Percentiles rank a stretch among this genome's conserved stretches.
phyloP scores from a whole-genome alignment of 2,888 invertebrate species.

The Phlogophora meticulosa region DNA sequence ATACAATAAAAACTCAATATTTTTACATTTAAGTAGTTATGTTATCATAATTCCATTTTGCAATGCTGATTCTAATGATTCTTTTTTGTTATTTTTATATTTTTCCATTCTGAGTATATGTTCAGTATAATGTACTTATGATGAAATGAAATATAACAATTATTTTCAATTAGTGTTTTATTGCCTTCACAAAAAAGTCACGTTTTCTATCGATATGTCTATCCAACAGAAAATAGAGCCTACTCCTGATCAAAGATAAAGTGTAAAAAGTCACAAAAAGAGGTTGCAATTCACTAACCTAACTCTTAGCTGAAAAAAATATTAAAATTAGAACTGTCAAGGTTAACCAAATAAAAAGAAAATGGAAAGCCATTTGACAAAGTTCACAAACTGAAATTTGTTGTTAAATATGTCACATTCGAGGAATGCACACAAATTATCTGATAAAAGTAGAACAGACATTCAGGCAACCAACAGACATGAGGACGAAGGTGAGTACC shows the following conservation, averaged over 20 bases:
- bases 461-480: constrained; percentile 72
- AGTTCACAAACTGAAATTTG: constrained; percentile 88
- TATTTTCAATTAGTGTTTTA: constrained; percentile 81
- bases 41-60: constrained; percentile 58
- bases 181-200: constrained; percentile 46
- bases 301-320: constrained; percentile 60
- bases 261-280: constrained; percentile 16
- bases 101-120: constrained; percentile 76
- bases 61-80: constrained; percentile 58
- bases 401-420: constrained; percentile 89
- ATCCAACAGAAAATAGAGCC: not conserved
- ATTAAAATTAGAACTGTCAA: constrained; percentile 85
- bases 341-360: constrained; percentile 76
- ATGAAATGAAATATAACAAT: constrained; percentile 85
- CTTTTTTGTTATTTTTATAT: constrained; percentile 82
- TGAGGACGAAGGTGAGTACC: constrained; percentile 80
- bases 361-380: constrained; percentile 88
- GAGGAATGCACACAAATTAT: constrained; percentile 86
- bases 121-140: constrained; percentile 85
- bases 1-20: constrained; percentile 63
- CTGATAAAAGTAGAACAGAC: constrained; percentile 82
- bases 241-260: not conserved
- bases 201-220: not conserved
- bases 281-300: constrained; percentile 33
- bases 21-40: constrained; percentile 60